Percentiles rank a stretch among this genome's conserved stretches.
Evolutionary conservation across 1,140 invertebrate genomes (phyloP).

Genomic region (Macrostomum lignano): DNA sequence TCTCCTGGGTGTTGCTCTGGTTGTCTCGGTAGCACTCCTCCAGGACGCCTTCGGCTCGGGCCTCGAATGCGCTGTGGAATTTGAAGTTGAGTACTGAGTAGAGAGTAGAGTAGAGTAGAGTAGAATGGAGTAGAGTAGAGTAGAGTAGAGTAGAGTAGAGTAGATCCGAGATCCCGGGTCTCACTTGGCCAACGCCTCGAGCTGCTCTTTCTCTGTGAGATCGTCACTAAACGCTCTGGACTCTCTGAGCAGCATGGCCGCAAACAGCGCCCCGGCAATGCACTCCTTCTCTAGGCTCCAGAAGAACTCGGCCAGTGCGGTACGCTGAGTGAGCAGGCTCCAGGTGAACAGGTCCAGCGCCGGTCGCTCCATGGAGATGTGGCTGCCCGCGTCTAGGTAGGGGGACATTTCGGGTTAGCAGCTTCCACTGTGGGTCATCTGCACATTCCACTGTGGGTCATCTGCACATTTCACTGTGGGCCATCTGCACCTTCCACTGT

Average conservation of each 20-base stretch:
- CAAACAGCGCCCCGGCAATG: slow-evolving; percentile 18
- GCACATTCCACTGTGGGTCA: no score
- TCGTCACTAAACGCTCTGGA: slow-evolving; percentile 8
- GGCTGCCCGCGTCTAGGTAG: no score
- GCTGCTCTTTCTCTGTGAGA: slow-evolving; percentile 1
- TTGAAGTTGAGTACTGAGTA: background rate
- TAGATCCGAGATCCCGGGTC: no score
- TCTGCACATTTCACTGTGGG: no score
- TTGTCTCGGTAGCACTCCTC: slow-evolving; percentile 18
- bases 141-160: no score
- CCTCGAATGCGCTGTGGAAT: slow-evolving; percentile 14
- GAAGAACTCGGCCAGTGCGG: slow-evolving; percentile 16
- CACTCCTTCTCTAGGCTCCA: slow-evolving; percentile 11
- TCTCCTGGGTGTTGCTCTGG: slow-evolving; percentile 14
- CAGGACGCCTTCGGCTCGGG: slow-evolving; percentile 17
- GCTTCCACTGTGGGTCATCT: no score
- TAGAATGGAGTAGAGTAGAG: no score
- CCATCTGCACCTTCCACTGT: no score
- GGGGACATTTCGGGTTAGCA: no score
- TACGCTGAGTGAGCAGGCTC: slow-evolving; percentile 21
- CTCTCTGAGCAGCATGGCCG: slow-evolving; percentile 13
- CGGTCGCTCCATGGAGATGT: slow-evolving; percentile 1
- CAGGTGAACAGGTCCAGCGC: slow-evolving; percentile 27
- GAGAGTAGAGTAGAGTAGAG: no score
- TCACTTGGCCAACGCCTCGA: slow-evolving; percentile 3